Conservation (phyloP, 23 tunicate genomes). For the Pegea sp. region DNA sequence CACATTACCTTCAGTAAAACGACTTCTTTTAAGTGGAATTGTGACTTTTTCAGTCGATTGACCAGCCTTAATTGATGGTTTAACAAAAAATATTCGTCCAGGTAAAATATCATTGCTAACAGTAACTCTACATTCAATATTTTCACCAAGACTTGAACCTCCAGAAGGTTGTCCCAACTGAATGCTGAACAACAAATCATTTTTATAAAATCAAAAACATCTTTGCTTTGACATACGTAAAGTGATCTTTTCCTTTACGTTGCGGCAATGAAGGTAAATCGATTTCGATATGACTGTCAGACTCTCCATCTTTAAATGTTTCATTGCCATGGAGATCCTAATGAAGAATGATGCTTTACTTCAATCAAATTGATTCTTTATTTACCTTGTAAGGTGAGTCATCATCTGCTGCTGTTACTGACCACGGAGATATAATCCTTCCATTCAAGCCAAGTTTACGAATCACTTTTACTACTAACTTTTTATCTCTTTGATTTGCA, state of each 20-base stretch:
- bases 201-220: neutral
- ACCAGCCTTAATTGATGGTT: constrained; percentile 11
- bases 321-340: constrained; percentile 25
- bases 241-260: constrained; percentile 16
- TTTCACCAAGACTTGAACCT: constrained; percentile 43
- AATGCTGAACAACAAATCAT: constrained; percentile 12
- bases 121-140: constrained; percentile 40
- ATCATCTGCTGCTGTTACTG: constrained; percentile 10
- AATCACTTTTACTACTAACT: constrained; percentile 20
- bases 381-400: constrained; percentile 46
- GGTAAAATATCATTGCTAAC: constrained; percentile 67
- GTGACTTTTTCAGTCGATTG: constrained; percentile 51
- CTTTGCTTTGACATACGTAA: neutral
- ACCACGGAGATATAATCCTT: constrained; percentile 79
- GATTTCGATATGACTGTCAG: constrained; percentile 41
- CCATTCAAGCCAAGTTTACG: constrained; percentile 52
- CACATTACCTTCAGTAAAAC: constrained; percentile 32
- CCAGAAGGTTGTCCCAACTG: constrained; percentile 68
- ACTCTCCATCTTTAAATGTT: constrained; percentile 74
- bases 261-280: constrained; percentile 45
- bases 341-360: no score
- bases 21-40: constrained; percentile 28
- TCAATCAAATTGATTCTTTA: no score
- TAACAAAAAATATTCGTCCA: constrained; percentile 20
- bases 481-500: constrained; percentile 32